Base-by-base conservation (phyloP, 2,888 invertebrate species). In the Agrypnus murinus region DNA sequence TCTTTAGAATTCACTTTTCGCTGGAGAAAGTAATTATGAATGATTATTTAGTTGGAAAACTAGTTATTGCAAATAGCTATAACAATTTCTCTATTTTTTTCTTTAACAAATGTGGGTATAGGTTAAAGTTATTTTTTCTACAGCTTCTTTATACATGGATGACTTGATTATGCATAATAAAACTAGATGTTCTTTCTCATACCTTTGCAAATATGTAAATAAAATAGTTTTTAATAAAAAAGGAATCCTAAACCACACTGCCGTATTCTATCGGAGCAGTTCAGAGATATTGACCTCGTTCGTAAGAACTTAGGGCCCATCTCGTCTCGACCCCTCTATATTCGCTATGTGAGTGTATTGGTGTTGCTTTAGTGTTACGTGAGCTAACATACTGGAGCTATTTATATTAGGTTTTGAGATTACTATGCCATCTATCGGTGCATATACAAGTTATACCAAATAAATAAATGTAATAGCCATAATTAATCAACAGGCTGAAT, bases 371-470 rank as follows among this genome's bases (percentile, higher is more conserved):
- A n/a, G 40, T 64, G 60, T 67, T 69, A 63, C 69, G 67, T 60
- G 48, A 63, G 58, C 63, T 31, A 60, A 53, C 70, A 71, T 48
- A 60, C 60, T 40, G 67, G 58, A 62, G 58, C 71, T 72, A 63
- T 71, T 69, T 72, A 70, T 58, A 67, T 64, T 62, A 46, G 57
- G 55, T 58, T 70, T 71, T 32, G 66, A 58, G 57, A 66, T 50
- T 59, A 48, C 50, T 66, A 72, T 64, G 70, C 71, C 68, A 70
- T 68, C 72, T 72, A 70, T 70, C 70, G 70, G 46, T 66, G 38
- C 55, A 14, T 57, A 46, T 19, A 15, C 57, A 17, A 70, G 46
- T 40, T 62, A 55, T 50, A 32, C 6, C 1, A 19, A 40, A 58
- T 40, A 36, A 58, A 58, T 58, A 38, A n/a, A 40, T 25, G 25